Evolutionary conservation across 1,140 invertebrate species (phyloP).

Genomic region (Reticulitermes speratus): DNA sequence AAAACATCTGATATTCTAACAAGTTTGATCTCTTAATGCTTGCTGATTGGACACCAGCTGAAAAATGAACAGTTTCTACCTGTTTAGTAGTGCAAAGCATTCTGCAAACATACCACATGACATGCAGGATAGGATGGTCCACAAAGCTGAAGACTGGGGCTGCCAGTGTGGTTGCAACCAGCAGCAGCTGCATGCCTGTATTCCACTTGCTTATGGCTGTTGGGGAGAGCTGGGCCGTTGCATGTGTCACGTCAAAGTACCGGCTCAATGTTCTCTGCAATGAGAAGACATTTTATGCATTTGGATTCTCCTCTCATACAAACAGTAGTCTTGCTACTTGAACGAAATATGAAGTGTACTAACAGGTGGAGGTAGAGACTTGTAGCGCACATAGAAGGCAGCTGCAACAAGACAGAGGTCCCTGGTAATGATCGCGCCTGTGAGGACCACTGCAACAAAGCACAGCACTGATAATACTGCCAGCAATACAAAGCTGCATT

Average conservation of each 20-base stretch:
- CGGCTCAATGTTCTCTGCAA: slow-evolving; percentile 79
- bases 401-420: slow-evolving; percentile 80
- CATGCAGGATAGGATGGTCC: slow-evolving; percentile 73
- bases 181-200: slow-evolving; percentile 79
- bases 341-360: slow-evolving; percentile 40
- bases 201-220: slow-evolving; percentile 93
- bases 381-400: slow-evolving; percentile 87
- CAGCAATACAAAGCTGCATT: background rate
- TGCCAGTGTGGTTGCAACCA: slow-evolving; percentile 76
- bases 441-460: slow-evolving; percentile 62
- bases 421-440: slow-evolving; percentile 77
- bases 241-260: slow-evolving; percentile 88
- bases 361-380: slow-evolving; percentile 84
- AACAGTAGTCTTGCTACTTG: background rate
- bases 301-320: slow-evolving; percentile 29
- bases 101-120: slow-evolving; percentile 62
- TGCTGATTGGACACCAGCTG: too few relatives aligned
- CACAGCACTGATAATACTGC: background rate
- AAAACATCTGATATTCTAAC: too few relatives aligned
- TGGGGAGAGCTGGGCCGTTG: slow-evolving; percentile 87
- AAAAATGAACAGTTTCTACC: too few relatives aligned
- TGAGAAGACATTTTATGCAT: slow-evolving; percentile 39
- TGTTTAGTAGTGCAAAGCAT: too few relatives aligned
- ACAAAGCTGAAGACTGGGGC: slow-evolving; percentile 80
- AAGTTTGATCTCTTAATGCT: too few relatives aligned